Evolutionary conservation across 2,797 vertebrate genomes (phyloP), one percentile per base, ranked within the genome.

Genomic region (Buceros bicornis): DNA sequence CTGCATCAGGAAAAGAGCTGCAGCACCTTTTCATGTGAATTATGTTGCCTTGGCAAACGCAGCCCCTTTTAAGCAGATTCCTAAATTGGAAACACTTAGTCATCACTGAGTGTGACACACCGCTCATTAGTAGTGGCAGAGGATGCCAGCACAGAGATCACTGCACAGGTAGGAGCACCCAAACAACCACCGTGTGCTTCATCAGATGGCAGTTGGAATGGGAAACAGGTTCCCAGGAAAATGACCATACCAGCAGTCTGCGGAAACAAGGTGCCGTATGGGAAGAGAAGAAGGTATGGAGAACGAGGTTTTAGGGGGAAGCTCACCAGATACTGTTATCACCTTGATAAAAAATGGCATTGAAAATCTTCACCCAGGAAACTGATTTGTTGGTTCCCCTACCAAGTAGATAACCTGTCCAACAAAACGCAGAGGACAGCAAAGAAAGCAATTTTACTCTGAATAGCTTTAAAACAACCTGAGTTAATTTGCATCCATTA

Each of bases 151-250:
- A 76, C 28, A 42, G n/a, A 48, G 35, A 28, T n/a, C 28, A 9
- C 2, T 1, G 21, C 20, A 11, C 19, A n/a, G 43, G 65, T 26
- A 20, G 37, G 29, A 48, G 76, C 50, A 66, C 47, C 50, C 48
- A 24, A 60, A 14, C 12, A 8, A 16, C 2, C 6, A 20, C 47
- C 3, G 0, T 0, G 0, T 6, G 11, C 20, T 20, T 14, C 48
- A 7, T 8, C 26, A 43, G 43, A 18, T 16, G 24, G 56, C 42
- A 87, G 11, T 10, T 56, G 33, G 73, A 88, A 70, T 6, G 12
- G 18, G 7, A 25, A 69, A 43, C 17, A 66, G 37, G 16, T 25
- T 69, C 26, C 42, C 10, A 58, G 35, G n/a, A 40, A 71, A 72
- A 60, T 2, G 20, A 20, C 14, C 29, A 43, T 7, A 24, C 2